phyloP scores from a whole-genome alignment of 2,888 invertebrate genomes.

The Polia nebulosa region DNA sequence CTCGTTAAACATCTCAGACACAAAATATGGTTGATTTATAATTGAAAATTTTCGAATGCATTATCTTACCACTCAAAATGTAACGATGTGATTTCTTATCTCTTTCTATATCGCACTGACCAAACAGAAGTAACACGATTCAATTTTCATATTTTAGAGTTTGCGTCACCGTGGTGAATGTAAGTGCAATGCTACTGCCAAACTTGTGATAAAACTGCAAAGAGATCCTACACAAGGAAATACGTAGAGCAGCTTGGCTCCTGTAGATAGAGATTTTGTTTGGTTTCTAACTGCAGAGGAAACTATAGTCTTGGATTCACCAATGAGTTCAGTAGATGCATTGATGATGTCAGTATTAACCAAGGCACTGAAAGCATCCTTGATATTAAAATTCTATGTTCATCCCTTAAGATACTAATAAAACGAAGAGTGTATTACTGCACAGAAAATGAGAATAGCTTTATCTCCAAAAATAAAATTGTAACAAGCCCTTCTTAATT shows the following conservation, averaged over 20 bases:
- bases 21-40: neutral
- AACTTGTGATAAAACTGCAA: slow-evolving; percentile 81
- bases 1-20: neutral
- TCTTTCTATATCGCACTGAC: slow-evolving; percentile 51
- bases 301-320: neutral
- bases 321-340: neutral
- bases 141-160: slow-evolving; percentile 86
- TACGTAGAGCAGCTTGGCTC: slow-evolving; percentile 56
- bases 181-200: slow-evolving; percentile 82
- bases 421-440: neutral
- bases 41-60: neutral
- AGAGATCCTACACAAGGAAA: slow-evolving; percentile 57
- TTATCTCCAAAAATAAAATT: slow-evolving; percentile 5
- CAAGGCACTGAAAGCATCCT: too few relatives aligned
- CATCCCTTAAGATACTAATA: too few relatives aligned
- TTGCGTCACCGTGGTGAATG: slow-evolving; percentile 77
- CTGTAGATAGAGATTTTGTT: neutral
- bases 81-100: too few relatives aligned
- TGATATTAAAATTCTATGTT: neutral
- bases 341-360: too few relatives aligned
- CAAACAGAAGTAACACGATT: slow-evolving; percentile 77
- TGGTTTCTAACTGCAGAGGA: neutral
- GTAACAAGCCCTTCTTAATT: neutral
- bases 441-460: neutral
- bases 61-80: too few relatives aligned